A percentile compares a stretch with the other conserved stretches of the same genome.
phyloP scores from a whole-genome alignment of 2,113 vertebrate species.

The Mormyrus iriodes region DNA sequence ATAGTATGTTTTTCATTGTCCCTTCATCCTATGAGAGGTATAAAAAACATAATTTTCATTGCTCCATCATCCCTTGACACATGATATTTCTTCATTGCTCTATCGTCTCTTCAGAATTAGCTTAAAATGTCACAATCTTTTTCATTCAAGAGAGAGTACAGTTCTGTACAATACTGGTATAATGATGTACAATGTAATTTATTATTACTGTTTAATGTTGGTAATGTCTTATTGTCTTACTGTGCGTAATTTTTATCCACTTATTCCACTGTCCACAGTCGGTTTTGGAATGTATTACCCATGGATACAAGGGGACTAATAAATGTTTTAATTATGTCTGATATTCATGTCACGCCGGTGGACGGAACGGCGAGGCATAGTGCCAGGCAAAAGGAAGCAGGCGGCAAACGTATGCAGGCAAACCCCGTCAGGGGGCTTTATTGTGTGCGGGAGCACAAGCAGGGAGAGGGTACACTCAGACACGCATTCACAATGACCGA shows the following conservation, averaged over 20 bases:
- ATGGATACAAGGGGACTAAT: neutral
- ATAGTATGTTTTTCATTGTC: neutral
- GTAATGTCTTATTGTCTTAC: neutral
- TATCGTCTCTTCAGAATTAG: neutral
- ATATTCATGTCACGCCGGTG: too few relatives aligned
- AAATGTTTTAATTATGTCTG: neutral
- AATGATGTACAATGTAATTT: neutral
- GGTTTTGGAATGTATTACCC: neutral
- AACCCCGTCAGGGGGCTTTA: too few relatives aligned
- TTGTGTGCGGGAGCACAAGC: too few relatives aligned
- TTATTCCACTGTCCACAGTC: neutral
- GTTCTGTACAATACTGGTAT: neutral
- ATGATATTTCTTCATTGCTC: neutral
- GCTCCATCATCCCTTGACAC: neutral
- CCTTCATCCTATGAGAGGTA: neutral
- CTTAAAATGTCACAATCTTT: neutral
- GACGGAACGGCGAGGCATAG: too few relatives aligned
- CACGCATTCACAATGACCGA: too few relatives aligned
- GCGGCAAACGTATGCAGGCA: too few relatives aligned
- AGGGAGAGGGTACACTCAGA: too few relatives aligned
- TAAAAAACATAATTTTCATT: neutral
- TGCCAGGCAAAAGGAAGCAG: too few relatives aligned
- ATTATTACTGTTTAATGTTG: neutral
- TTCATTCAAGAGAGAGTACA: neutral
- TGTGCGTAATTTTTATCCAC: neutral